Evolutionary conservation across 2,888 invertebrate species (phyloP).

Genomic region (Punctoribates punctum): DNA sequence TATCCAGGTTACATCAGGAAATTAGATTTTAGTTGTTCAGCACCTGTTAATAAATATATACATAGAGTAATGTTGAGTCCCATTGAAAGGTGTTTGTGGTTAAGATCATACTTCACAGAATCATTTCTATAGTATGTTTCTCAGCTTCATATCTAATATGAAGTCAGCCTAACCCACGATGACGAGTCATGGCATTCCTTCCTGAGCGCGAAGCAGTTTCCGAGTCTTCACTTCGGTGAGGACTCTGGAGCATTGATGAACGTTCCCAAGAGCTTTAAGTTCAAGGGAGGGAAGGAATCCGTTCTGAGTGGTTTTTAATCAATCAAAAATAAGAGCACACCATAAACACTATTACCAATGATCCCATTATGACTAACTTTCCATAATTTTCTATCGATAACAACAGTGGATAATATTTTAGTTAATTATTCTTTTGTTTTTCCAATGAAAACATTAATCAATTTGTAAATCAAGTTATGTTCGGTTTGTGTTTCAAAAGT

Average conservation of each 20-base stretch:
- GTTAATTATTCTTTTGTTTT: no score
- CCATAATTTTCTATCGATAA: no score
- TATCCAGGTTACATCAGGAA: no score
- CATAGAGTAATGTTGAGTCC: not conserved
- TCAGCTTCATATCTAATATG: conserved; percentile 42
- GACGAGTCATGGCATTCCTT: conserved; percentile 41
- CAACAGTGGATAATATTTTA: no score
- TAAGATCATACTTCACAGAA: conserved; percentile 46
- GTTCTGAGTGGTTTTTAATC: conserved; percentile 43
- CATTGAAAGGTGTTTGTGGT: not conserved
- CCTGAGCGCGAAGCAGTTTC: conserved; percentile 29
- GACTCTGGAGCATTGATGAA: conserved; percentile 42
- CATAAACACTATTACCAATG: no score
- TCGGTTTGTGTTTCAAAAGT: no score
- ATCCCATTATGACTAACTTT: no score
- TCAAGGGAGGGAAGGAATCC: conserved; percentile 39
- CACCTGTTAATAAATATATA: no score
- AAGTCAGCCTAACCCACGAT: conserved; percentile 43
- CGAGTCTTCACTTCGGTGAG: no score
- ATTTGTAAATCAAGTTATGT: no score
- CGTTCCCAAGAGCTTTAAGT: conserved; percentile 32
- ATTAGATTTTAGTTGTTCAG: no score
- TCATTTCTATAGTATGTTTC: conserved; percentile 44
- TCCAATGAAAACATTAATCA: no score
- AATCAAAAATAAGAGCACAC: conserved; percentile 33